phyloP scores from a whole-genome alignment of 2,888 invertebrate genomes.

The Oscheius sp. region DNA sequence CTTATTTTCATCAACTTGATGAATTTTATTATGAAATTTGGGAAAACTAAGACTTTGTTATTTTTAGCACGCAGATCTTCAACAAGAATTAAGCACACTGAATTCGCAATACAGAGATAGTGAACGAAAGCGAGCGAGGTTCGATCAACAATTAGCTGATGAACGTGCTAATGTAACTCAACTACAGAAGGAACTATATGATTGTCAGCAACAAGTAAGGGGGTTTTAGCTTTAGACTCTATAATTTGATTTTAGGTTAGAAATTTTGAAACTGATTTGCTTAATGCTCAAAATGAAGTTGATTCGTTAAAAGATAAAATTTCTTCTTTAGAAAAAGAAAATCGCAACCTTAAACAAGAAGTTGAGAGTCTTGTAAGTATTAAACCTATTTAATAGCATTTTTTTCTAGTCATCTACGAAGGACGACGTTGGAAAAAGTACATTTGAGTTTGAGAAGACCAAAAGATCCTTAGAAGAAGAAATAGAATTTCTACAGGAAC shows the following conservation, averaged over 20 bases:
- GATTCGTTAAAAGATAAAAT: constrained; percentile 74
- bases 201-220: constrained; percentile 35
- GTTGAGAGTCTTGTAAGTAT: constrained; percentile 45
- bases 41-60: too few species aligned
- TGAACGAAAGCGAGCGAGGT: constrained; percentile 97
- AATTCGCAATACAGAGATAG: constrained; percentile 75
- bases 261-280: constrained; percentile 36
- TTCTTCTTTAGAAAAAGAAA: constrained; percentile 94
- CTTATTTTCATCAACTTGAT: not conserved
- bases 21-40: too few species aligned
- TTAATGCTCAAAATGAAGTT: constrained; percentile 72
- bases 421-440: constrained; percentile 95
- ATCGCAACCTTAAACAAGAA: constrained; percentile 82
- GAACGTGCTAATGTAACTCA: constrained; percentile 77
- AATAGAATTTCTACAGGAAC: constrained; percentile 42
- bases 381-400: not conserved
- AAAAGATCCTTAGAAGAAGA: constrained; percentile 86
- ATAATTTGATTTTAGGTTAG: constrained; percentile 24
- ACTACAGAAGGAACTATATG: constrained; percentile 76
- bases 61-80: constrained; percentile 5
- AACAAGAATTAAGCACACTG: constrained; percentile 31
- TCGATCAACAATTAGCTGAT: constrained; percentile 82
- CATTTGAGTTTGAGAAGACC: constrained; percentile 95
- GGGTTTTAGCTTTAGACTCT: not conserved
- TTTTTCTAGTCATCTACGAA: constrained; percentile 79